Evolutionary conservation across 2,113 vertebrate species (phyloP).

Genomic region (Neodontobutis hainanensis): DNA sequence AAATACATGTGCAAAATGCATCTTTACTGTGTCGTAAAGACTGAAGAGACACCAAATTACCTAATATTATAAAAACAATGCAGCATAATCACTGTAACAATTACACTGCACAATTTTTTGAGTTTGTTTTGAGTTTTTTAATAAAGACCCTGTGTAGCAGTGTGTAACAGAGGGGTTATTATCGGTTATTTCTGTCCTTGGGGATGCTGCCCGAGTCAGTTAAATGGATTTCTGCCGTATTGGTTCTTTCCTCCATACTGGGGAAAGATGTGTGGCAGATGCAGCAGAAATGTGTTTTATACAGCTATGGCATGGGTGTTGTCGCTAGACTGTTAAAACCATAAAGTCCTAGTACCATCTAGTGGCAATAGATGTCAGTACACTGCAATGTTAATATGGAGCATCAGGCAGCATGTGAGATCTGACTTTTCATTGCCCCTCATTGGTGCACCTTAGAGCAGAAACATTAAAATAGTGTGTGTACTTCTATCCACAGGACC

Average conservation of each 20-base stretch:
- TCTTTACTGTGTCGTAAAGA: not conserved
- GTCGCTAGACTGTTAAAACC: conserved; percentile 47
- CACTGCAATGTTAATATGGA: not conserved
- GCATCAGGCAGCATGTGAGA: not conserved
- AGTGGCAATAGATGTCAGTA: conserved; percentile 55
- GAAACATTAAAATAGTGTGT: not conserved
- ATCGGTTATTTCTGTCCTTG: conserved; percentile 18
- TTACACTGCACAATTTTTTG: not conserved
- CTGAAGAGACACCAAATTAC: not conserved
- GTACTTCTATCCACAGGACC: conserved; percentile 78
- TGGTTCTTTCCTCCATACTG: conserved; percentile 53
- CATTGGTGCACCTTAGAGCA: too few relatives aligned
- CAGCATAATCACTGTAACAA: not conserved
- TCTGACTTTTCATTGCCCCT: not conserved
- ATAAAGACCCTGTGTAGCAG: conserved; percentile 28
- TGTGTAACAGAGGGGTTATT: conserved; percentile 22
- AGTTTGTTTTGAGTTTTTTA: not conserved
- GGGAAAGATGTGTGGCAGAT: conserved; percentile 52
- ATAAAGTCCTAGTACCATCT: conserved; percentile 65
- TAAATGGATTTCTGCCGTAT: conserved; percentile 47
- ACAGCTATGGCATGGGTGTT: conserved; percentile 67
- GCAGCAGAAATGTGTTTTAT: conserved; percentile 65
- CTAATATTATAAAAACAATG: not conserved
- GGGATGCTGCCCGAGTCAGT: conserved; percentile 27
- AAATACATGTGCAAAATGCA: not conserved